Evolutionary conservation across 2,888 invertebrate genomes (phyloP), one percentile per base, ranked within the genome.

Genomic region (Pseudococcus longispinus): DNA sequence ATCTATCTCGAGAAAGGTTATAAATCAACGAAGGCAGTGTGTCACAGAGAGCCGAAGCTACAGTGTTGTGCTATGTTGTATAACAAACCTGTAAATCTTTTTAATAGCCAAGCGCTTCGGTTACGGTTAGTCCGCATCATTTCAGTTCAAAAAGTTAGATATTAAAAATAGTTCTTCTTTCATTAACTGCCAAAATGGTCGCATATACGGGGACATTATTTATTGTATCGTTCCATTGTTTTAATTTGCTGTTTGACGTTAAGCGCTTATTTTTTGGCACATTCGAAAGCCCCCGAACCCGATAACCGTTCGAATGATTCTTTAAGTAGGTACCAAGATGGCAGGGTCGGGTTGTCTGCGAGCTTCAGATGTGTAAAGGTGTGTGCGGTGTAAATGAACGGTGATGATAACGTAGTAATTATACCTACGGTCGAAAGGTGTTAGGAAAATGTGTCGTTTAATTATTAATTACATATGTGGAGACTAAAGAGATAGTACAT

Each of bases 81-180:
- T 85, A 85, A 85, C 85, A 85, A 85, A 85, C 85, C 85, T 85
- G 85, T 85, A 85, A 85, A 85, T 85, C 85, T 85, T 85, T 85
- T 85, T 85, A 85, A 85, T 85, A 85, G 85, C 85, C 85, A 65
- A 85, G 65, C 65, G 70, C 85, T 85, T 85, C 85, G 65, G 85
- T 85, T 65, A 85, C 85, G 65, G 37, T 70, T 70, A 85, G 85
- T 85, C 85, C 85, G 85, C 85, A 85, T 85, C 85, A 85, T 85
- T 85, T 85, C 85, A 85, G 85, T 70, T 85, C 42, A 70, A 85
- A 85, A 85, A 85, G 65, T 85, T 80, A 20, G 37, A 85, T 65
- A 85, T 85, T 85, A 85, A 85, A 85, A 85, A 85, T 85, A 85
- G 85, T 85, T 85, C 85, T 85, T 85, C 85, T 85, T 85, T 85